Conservation (phyloP, 2,888 invertebrate genomes). For the Amphiduros pacificus region DNA sequence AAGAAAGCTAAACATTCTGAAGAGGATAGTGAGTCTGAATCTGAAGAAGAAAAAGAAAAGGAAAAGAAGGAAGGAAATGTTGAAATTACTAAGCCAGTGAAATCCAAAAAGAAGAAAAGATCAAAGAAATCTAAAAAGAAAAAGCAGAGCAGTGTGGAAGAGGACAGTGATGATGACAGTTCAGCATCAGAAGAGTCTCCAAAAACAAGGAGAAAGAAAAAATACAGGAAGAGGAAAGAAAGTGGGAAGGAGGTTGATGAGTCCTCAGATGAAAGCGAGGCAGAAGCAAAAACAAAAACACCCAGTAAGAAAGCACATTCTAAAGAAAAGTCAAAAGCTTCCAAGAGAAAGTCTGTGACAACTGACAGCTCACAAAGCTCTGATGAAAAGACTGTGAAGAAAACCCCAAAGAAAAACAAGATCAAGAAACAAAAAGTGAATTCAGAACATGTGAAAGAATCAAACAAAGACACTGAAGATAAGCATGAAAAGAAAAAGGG, state of each 20-base stretch:
- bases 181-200: constrained; percentile 12
- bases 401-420: constrained; percentile 4
- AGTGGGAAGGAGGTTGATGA: constrained; percentile 10
- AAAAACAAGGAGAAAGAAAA: constrained; percentile 17
- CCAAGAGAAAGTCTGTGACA: constrained; percentile 6
- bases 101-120: constrained; percentile 10
- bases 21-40: background rate
- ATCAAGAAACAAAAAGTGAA: constrained; percentile 5
- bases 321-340: background rate
- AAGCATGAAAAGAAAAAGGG: constrained; percentile 30
- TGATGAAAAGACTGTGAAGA: constrained; percentile 2
- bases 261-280: constrained; percentile 4
- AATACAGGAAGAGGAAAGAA: constrained; percentile 23
- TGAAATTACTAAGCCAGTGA: constrained; percentile 12
- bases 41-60: constrained; percentile 4
- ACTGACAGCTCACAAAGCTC: constrained; percentile 6
- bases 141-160: constrained; percentile 28
- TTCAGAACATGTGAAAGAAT: background rate
- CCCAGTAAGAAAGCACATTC: background rate
- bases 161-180: constrained; percentile 9
- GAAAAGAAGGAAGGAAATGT: constrained; percentile 17
- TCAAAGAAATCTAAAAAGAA: constrained; percentile 14
- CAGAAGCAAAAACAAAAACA: background rate
- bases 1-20: background rate
- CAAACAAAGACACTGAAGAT: background rate